Base-by-base conservation (phyloP, 2,113 vertebrate species). In the Paralichthys olivaceus region DNA sequence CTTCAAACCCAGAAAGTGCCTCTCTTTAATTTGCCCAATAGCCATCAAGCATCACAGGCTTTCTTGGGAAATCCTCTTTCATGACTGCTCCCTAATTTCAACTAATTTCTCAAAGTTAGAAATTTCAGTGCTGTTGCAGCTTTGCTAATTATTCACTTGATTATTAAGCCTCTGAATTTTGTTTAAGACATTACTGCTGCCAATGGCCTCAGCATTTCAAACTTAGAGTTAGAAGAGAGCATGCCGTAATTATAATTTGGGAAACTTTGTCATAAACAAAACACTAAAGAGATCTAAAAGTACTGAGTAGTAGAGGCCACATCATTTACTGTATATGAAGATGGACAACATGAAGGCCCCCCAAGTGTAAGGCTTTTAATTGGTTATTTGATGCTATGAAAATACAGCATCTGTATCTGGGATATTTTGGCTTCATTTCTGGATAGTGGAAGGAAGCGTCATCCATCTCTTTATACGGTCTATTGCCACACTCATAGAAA, bases 111-210 rank as follows among this genome's bases (percentile, higher is more conserved):
- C 60, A 40, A 15, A 63, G 9, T 56, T 28, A n/a, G 17, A 55
- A 72, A 56, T 72, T 1, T 25, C 11, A n/a, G 15, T 49, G 34
- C 51, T 63, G 45, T 67, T 28, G 57, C 68, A 59, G 78, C 47
- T 17, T 54, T 32, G 34, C 56, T 83, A 80, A 79, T 89, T 70
- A 73, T 77, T 77, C 69, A 68, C 67, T 69, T 74, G 56, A 83
- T 85, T 83, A 81, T 71, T 8, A 28, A 77, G 54, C 19, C 28
- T 80, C 72, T 62, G 66, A 83, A 74, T 61, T 64, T 71, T 75
- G 69, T 80, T 68, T 34, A 72, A 69, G 51, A 45, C 55, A 57
- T 80, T 77, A 55, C 62, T 72, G 47, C 47, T 9, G 20, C 68
- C 62, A 37, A 5, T 77, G 49, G 75, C 69, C 66, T 62, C 53